These are phyloP conservation scores for Poicephalus meyeri DNA, from an alignment of 2,113 vertebrate genomes.

Conservation along the genomic window DNA sequence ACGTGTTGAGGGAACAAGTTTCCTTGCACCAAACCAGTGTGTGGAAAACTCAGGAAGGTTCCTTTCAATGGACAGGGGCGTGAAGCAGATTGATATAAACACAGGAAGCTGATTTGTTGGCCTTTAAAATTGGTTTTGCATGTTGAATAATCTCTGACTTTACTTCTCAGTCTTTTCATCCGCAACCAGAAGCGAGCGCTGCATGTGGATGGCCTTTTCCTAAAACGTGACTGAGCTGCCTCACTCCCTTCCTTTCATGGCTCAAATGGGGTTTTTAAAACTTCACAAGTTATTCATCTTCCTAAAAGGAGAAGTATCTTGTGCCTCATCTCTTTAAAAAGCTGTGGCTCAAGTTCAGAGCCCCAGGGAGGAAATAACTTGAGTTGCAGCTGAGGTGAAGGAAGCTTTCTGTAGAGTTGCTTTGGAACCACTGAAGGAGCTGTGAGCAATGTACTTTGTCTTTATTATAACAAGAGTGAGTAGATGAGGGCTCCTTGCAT, in stretches of 20 bases:
- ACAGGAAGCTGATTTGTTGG: background rate
- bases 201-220: background rate
- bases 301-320: background rate
- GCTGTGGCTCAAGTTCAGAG: background rate
- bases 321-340: background rate
- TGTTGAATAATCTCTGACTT: background rate
- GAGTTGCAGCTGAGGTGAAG: background rate
- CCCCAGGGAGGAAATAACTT: background rate
- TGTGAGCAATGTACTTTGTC: background rate
- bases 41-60: slow-evolving; percentile 55
- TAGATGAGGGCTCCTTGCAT: background rate
- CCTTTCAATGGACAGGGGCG: background rate
- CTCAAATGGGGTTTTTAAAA: background rate
- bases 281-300: background rate
- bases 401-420: background rate
- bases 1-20: slow-evolving; percentile 68
- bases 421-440: background rate
- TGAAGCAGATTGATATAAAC: background rate
- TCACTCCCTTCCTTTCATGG: background rate
- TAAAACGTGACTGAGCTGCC: background rate
- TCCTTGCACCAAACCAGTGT: slow-evolving; percentile 73
- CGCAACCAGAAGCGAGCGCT: background rate
- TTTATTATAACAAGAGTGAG: fast-evolving
- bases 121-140: background rate
- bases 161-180: background rate